Evolutionary conservation across 2,888 invertebrate genomes (phyloP).

Genomic region (Lagria hirta): DNA sequence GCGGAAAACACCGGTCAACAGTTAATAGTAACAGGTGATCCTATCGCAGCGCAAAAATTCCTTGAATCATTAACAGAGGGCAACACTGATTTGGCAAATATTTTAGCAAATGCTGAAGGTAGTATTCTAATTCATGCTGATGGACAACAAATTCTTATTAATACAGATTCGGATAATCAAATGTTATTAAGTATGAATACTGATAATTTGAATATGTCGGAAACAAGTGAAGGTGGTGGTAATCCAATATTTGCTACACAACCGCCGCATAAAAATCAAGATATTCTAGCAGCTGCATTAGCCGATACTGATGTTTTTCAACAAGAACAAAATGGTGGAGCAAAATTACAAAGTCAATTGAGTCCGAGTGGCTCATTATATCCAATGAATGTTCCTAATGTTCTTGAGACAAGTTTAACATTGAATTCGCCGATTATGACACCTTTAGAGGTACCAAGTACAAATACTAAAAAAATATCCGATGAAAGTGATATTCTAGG

Average conservation of each 20-base stretch:
- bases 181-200: constrained; percentile 43
- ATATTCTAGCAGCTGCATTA: constrained; percentile 73
- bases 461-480: constrained; percentile 50
- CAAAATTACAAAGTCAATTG: constrained; percentile 57
- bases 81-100: constrained; percentile 51
- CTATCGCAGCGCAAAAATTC: constrained; percentile 52
- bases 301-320: constrained; percentile 75
- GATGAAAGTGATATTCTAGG: constrained; percentile 47
- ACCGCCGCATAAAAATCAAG: constrained; percentile 58
- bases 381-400: constrained; percentile 61
- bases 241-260: constrained; percentile 48
- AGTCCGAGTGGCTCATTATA: constrained; percentile 62
- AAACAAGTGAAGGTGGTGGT: constrained; percentile 40
- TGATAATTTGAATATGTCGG: constrained; percentile 35
- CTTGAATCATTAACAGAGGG: constrained; percentile 52
- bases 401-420: constrained; percentile 74
- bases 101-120: constrained; percentile 52
- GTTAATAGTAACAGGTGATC: constrained; percentile 53
- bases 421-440: constrained; percentile 83
- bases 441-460: constrained; percentile 70
- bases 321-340: constrained; percentile 51
- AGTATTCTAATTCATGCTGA: constrained; percentile 53
- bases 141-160: constrained; percentile 55
- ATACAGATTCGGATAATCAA: constrained; percentile 49
- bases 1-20: constrained; percentile 46